A percentile compares a stretch with the other conserved stretches of the same genome.
Conservation (phyloP, 2,113 vertebrate species). For the Nesogale talazaci region DNA sequence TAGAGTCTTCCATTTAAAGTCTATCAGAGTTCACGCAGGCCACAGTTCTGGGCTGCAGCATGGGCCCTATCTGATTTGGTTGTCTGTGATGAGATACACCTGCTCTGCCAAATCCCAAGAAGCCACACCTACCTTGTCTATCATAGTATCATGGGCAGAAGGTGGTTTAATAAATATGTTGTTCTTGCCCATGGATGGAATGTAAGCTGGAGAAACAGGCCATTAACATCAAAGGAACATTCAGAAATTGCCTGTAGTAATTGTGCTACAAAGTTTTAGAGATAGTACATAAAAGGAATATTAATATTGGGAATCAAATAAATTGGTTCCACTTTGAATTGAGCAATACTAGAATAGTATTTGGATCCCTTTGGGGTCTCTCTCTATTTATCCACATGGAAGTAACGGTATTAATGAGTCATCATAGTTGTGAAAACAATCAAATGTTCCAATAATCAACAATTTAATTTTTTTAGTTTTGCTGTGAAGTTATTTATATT, state of each 20-base stretch:
- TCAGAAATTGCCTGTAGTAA: background rate
- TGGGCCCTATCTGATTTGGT: background rate
- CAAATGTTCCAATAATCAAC: background rate
- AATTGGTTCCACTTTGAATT: background rate
- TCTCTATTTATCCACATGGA: background rate
- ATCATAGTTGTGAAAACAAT: background rate
- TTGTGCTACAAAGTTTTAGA: background rate
- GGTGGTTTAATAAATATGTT: background rate
- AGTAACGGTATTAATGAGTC: slow-evolving; percentile 29
- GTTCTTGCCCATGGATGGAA: background rate
- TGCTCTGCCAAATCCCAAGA: background rate
- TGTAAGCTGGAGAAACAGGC: background rate
- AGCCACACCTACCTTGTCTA: background rate
- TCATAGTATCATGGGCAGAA: background rate
- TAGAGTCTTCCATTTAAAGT: background rate
- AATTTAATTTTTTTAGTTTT: background rate
- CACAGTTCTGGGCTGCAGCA: background rate
- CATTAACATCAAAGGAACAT: background rate
- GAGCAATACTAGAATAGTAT: background rate
- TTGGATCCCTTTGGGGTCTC: background rate
- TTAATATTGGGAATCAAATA: background rate
- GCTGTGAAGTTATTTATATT: too few relatives aligned
- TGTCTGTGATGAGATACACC: background rate
- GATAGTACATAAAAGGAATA: background rate
- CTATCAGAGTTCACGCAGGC: background rate